Evolutionary conservation across 2,888 invertebrate species (phyloP), one percentile per base, ranked within the genome.

Genomic region (Lysandra coridon): DNA sequence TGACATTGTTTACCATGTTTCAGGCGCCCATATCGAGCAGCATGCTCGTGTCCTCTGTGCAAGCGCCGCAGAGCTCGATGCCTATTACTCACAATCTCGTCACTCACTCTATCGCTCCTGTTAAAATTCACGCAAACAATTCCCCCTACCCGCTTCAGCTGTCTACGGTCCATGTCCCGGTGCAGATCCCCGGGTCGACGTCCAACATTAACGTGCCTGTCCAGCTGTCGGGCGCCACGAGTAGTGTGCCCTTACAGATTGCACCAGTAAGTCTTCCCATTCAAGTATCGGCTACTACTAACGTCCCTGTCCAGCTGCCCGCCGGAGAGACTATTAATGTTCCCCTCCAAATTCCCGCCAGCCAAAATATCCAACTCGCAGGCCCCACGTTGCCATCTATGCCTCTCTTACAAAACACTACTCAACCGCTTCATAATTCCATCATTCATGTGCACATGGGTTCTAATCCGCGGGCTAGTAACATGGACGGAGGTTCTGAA

Each of bases 11-110:
- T 87, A 85, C 87, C 82, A 85, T 82, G 80, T 94, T 94, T 85
- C 91, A 94, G 94, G 90, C 93, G 87, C 93, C 94, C 87, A 92
- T 91, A 86, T 88, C 94, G 85, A 93, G 91, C 93, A 93, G 93
- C 86, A 94, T 94, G 94, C 92, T 94, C 86, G 92, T 94, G 86
- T 91, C 94, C 82, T 93, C 94, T 83, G 88, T 94, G 88, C 93
- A 92, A 85, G 90, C 90, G 85, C 88, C 93, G 80, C 92, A 92
- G 88, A 93, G 89, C 88, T 91, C 93, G 79, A 89, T 94, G 87
- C 90, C 93, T 80, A 91, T 93, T 80, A 88, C 92, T 81, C 94
- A 94, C 83, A 92, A 88, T 85, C 88, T 93, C 85, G 90, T 94
- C 79, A 91, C 94, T 78, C 93, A 93, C 85, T 91, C 93, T 80